A percentile compares a stretch with the other conserved stretches of the same genome.
Conservation (phyloP, 2,113 vertebrate species). For the Anthoscopus minutus region DNA sequence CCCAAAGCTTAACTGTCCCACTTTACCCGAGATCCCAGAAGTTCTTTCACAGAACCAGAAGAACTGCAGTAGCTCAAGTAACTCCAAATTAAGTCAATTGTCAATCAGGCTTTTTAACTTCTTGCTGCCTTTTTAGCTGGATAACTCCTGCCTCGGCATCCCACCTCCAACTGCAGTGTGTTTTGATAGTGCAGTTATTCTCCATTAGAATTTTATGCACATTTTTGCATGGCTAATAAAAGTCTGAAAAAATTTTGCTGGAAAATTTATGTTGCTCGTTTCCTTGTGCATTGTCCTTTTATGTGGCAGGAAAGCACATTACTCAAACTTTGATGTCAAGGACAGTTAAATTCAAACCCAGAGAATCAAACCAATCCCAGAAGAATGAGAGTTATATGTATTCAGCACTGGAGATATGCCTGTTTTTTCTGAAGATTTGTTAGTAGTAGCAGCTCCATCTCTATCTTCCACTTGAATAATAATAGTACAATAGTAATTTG, state of each 20-base stretch:
- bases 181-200: not conserved
- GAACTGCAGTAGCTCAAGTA: not conserved
- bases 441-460: not conserved
- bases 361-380: not conserved
- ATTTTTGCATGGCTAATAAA: not conserved
- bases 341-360: not conserved
- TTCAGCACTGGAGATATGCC: not conserved
- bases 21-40: not conserved
- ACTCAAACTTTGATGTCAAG: not conserved
- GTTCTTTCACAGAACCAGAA: not conserved
- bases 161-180: rapidly evolving
- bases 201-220: not conserved
- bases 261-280: not conserved
- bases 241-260: not conserved
- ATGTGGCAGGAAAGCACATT: not conserved
- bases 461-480: not conserved
- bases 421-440: not conserved
- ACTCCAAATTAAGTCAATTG: not conserved
- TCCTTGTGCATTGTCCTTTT: not conserved
- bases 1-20: not conserved
- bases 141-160: not conserved
- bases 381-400: not conserved
- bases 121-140: not conserved
- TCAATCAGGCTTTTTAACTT: not conserved
- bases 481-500: not conserved